phyloP scores from a whole-genome alignment of 2,113 vertebrate genomes.

The Lagopus muta region DNA sequence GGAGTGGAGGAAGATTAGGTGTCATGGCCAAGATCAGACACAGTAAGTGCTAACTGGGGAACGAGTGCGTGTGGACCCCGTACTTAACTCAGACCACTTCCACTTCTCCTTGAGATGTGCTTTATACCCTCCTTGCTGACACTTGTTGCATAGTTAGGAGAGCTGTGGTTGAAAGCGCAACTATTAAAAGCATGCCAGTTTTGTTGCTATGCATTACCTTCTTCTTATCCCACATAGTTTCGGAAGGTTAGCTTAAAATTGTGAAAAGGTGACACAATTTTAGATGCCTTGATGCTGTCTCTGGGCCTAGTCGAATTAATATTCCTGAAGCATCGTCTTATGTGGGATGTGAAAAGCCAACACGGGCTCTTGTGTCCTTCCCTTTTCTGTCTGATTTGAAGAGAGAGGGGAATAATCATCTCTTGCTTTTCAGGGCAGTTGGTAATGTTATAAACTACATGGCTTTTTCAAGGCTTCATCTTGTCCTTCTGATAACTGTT shows the following conservation, averaged over 20 bases:
- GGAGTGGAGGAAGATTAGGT: not conserved
- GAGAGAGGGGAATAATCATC: constrained; percentile 30
- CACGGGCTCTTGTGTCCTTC: constrained; percentile 50
- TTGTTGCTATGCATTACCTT: not conserved
- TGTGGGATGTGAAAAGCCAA: constrained; percentile 59
- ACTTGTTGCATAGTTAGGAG: constrained; percentile 25
- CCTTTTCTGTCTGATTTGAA: constrained; percentile 18
- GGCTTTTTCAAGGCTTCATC: not conserved
- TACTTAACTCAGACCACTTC: not conserved
- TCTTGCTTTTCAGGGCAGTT: constrained; percentile 12
- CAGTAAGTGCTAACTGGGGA: not conserved
- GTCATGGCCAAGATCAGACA: not conserved
- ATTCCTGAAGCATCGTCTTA: constrained; percentile 49
- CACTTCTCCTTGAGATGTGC: not conserved
- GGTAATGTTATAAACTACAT: not conserved
- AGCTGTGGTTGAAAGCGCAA: constrained; percentile 25
- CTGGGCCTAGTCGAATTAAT: constrained; percentile 45
- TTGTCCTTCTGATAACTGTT: not conserved
- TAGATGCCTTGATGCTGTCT: constrained; percentile 42
- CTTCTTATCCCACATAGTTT: constrained; percentile 46
- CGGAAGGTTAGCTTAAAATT: constrained; percentile 54
- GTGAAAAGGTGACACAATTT: constrained; percentile 40
- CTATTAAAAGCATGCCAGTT: constrained; percentile 55
- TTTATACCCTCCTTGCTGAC: not conserved
- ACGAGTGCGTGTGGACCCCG: not conserved